Percentiles rank a stretch among this genome's conserved stretches.
Evolutionary conservation across 1,140 invertebrate genomes (phyloP).

Genomic region (Stegodyphus mimosarum): DNA sequence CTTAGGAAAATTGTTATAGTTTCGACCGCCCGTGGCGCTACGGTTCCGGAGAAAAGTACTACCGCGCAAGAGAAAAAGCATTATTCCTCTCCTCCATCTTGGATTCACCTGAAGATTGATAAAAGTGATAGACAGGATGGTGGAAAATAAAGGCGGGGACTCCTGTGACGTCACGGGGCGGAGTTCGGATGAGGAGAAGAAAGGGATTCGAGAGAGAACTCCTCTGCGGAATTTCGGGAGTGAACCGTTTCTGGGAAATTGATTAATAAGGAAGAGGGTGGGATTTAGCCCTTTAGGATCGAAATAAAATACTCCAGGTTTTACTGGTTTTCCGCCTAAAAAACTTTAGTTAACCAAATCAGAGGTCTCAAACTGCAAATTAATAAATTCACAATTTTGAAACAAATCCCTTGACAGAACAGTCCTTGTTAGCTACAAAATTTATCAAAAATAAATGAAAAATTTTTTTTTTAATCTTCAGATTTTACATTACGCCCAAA

Average conservation of each 20-base stretch:
- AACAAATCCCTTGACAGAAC: too few relatives aligned
- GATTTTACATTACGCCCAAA: too few relatives aligned
- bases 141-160: too few relatives aligned
- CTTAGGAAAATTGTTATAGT: not conserved
- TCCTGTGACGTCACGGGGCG: not conserved
- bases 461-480: too few relatives aligned
- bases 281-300: not conserved
- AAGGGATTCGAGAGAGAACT: slow-evolving; percentile 33
- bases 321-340: too few relatives aligned
- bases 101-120: slow-evolving; percentile 11
- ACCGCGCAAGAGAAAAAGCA: not conserved
- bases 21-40: slow-evolving; percentile 24
- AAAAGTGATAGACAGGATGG: not conserved
- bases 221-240: not conserved
- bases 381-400: too few relatives aligned
- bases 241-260: not conserved
- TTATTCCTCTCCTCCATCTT: slow-evolving; percentile 23
- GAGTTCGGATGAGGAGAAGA: slow-evolving; percentile 7
- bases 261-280: slow-evolving; percentile 22
- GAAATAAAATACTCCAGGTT: too few relatives aligned
- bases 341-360: too few relatives aligned
- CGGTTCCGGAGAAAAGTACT: slow-evolving; percentile 1
- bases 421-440: too few relatives aligned
- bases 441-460: too few relatives aligned
- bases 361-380: too few relatives aligned